A percentile compares a stretch with the other conserved stretches of the same genome.
These are phyloP conservation scores for Ormyrus labotus DNA, from an alignment of 2,888 invertebrate genomes.

Conservation along the genomic window DNA sequence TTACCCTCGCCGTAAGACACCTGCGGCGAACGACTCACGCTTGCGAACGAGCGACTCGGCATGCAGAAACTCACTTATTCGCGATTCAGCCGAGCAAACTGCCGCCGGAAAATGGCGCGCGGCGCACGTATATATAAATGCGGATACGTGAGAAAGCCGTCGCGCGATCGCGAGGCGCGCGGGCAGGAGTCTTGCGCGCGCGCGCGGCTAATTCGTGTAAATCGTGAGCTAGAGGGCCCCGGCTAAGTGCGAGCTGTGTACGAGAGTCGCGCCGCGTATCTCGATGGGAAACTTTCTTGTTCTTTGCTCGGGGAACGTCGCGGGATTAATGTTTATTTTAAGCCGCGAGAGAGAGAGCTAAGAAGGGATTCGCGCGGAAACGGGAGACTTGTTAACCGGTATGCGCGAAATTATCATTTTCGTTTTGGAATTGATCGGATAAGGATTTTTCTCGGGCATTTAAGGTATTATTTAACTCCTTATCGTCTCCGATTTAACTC, in stretches of 20 bases:
- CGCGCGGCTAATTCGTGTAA: conserved; percentile 10
- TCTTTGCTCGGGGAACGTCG: not conserved
- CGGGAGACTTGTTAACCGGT: not conserved
- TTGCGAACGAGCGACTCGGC: not conserved
- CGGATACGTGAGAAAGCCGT: too few relatives aligned
- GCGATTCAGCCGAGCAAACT: too few relatives aligned
- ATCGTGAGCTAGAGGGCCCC: conserved; percentile 21
- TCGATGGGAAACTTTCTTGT: conserved; percentile 1
- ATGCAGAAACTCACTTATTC: too few relatives aligned
- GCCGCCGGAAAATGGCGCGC: too few relatives aligned
- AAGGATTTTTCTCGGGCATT: too few relatives aligned
- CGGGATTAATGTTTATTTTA: not conserved
- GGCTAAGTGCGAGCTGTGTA: not conserved
- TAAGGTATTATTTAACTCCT: too few relatives aligned
- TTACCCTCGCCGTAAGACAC: not conserved
- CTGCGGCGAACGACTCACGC: conserved; percentile 8
- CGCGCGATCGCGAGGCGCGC: not conserved
- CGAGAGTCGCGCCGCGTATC: not conserved
- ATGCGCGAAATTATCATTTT: not conserved
- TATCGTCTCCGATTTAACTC: too few relatives aligned
- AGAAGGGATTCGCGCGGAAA: not conserved
- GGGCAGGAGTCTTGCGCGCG: not conserved
- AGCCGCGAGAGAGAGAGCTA: not conserved
- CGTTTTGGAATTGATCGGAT: not conserved
- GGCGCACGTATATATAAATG: too few relatives aligned